phyloP scores from a whole-genome alignment of 2,888 invertebrate genomes.

The Lasioglossum zephyrum region DNA sequence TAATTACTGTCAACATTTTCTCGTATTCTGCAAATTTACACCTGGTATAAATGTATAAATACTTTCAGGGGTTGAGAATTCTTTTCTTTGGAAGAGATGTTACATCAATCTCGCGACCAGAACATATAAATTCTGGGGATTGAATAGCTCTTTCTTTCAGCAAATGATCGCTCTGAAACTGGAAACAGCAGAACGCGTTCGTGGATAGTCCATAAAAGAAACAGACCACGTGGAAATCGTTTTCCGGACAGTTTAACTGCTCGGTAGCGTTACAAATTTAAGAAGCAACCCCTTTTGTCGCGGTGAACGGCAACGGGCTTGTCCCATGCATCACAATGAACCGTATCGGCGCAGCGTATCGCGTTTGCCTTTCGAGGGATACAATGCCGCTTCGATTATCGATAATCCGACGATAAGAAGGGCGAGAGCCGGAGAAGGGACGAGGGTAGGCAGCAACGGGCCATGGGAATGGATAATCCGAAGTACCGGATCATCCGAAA shows the following conservation, averaged over 20 bases:
- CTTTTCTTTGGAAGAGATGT: not conserved
- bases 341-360: conserved; percentile 19
- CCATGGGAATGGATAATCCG: conserved; percentile 46
- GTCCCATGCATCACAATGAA: conserved; percentile 20
- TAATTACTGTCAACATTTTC: not conserved
- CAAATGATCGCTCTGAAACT: not conserved
- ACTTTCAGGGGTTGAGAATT: not conserved
- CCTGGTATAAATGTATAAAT: not conserved
- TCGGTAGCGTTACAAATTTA: not conserved
- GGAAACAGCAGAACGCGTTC: not conserved
- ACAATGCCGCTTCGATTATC: conserved; percentile 57
- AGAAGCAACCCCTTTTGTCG: conserved; percentile 7
- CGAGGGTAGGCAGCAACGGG: not conserved
- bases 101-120: not conserved
- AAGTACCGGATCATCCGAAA: conserved; percentile 53
- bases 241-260: not conserved
- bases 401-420: conserved; percentile 57
- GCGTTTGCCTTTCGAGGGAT: conserved; percentile 10
- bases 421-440: not conserved
- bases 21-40: not conserved
- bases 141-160: not conserved
- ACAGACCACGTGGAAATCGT: conserved; percentile 1
- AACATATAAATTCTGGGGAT: not conserved
- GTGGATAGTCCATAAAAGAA: not conserved
- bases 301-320: not conserved